phyloP scores from a whole-genome alignment of 1,140 invertebrate genomes.

The Zaprionus africanus region DNA sequence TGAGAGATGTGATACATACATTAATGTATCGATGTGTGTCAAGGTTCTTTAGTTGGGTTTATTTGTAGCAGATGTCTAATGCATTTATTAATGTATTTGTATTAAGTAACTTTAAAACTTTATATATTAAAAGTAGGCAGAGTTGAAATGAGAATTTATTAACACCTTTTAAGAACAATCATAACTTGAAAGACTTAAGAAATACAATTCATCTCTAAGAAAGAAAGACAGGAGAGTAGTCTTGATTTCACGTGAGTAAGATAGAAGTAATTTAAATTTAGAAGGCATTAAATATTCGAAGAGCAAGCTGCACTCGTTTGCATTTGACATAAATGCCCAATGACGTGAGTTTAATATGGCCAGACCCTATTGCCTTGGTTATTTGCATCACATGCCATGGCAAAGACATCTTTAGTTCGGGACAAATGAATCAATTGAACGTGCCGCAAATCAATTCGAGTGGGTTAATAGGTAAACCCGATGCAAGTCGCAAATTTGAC shows the following conservation, averaged over 20 bases:
- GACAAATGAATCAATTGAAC: constrained; percentile 11
- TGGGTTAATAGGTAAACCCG: constrained; percentile 1
- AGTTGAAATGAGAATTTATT: no score
- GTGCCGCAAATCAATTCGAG: constrained; percentile 12
- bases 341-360: neutral
- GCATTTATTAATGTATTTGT: no score
- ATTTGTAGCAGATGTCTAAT: neutral
- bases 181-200: no score
- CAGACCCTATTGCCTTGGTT: neutral
- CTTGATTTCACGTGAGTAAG: no score
- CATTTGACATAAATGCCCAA: neutral
- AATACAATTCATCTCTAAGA: no score
- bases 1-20: neutral
- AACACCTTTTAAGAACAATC: no score
- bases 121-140: no score
- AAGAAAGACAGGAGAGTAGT: no score
- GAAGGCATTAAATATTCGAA: no score
- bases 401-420: neutral
- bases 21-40: neutral
- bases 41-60: neutral
- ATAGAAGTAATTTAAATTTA: no score
- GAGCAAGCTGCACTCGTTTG: neutral
- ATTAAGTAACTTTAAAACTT: no score
- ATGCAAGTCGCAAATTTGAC: neutral
- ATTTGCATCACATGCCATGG: neutral